Conservation (phyloP, 2,113 vertebrate species). For the Syngnathus typhle region DNA sequence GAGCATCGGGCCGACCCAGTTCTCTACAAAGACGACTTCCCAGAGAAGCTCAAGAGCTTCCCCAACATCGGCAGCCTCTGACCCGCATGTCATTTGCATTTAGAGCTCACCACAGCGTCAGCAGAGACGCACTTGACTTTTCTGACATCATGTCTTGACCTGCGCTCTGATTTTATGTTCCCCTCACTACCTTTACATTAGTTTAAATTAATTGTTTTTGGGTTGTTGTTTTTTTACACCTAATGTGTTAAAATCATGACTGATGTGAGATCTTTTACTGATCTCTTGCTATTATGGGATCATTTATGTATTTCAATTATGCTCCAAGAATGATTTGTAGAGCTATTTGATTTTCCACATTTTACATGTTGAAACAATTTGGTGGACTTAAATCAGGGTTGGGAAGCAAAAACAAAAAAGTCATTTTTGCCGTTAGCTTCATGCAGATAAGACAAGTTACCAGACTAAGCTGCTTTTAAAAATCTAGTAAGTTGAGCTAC, state of each 20-base stretch:
- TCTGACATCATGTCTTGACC: slow-evolving; percentile 6
- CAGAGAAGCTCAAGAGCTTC: slow-evolving; percentile 97
- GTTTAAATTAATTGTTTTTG: not conserved
- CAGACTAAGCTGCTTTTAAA: slow-evolving; percentile 21
- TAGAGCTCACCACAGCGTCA: slow-evolving; percentile 7
- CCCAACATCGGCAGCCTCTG: slow-evolving; percentile 97
- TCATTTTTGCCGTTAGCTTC: not conserved
- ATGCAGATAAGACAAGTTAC: not conserved
- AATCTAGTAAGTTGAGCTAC: slow-evolving; percentile 35
- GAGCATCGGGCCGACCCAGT: slow-evolving; percentile 95
- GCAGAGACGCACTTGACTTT: slow-evolving; percentile 13
- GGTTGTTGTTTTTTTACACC: slow-evolving; percentile 10
- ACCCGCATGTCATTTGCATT: slow-evolving; percentile 26
- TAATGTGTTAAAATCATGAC: slow-evolving; percentile 8
- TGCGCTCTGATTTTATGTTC: not conserved
- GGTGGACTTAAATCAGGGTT: slow-evolving; percentile 14
- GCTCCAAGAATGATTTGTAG: slow-evolving; percentile 36
- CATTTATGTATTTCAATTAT: slow-evolving; percentile 29
- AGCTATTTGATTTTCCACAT: slow-evolving; percentile 49
- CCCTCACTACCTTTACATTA: not conserved
- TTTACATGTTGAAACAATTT: slow-evolving; percentile 15
- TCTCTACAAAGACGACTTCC: slow-evolving; percentile 97
- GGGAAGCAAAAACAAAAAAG: not conserved
- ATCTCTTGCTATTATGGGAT: slow-evolving; percentile 36
- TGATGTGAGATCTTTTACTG: not conserved